A percentile compares a stretch with the other conserved stretches of the same genome.
These are phyloP conservation scores for Ariopsis seemanni DNA, from an alignment of 2,113 vertebrate genomes.

Conservation along the genomic window DNA sequence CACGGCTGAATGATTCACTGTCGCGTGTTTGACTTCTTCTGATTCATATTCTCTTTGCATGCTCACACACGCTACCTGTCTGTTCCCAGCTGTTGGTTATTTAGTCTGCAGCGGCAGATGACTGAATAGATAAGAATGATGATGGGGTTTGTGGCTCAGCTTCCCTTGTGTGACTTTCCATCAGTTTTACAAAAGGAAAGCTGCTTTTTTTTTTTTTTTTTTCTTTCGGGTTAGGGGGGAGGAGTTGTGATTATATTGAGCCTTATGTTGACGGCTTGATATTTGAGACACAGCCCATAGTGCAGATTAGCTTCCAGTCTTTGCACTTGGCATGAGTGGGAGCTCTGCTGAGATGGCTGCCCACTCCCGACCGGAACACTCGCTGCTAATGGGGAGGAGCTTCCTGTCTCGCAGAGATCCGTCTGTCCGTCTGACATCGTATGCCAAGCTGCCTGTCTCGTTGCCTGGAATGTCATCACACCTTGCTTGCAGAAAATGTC, in stretches of 20 bases:
- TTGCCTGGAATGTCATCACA: slow-evolving; percentile 44
- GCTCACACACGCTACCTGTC: slow-evolving; percentile 23
- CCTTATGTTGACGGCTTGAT: slow-evolving; percentile 21
- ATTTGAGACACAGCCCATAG: slow-evolving; percentile 40
- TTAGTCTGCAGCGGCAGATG: slow-evolving; percentile 14
- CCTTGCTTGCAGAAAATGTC: slow-evolving; percentile 40
- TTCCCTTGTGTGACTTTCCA: neutral
- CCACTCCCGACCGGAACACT: slow-evolving; percentile 50
- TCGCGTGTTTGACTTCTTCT: slow-evolving; percentile 12
- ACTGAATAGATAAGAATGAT: slow-evolving; percentile 20
- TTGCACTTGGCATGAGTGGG: slow-evolving; percentile 37
- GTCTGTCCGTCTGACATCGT: slow-evolving; percentile 52
- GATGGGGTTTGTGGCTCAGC: neutral
- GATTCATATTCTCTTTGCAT: slow-evolving; percentile 16
- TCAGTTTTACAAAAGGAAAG: neutral
- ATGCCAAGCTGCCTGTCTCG: slow-evolving; percentile 53
- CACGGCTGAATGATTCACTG: slow-evolving; percentile 10
- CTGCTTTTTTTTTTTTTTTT: neutral
- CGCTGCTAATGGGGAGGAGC: slow-evolving; percentile 52
- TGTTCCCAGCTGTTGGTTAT: slow-evolving; percentile 24
- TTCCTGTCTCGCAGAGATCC: slow-evolving; percentile 55
- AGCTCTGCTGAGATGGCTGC: slow-evolving; percentile 46
- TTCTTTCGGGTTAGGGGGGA: no score
- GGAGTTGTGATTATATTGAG: neutral
- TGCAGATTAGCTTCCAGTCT: slow-evolving; percentile 21